These are phyloP conservation scores for Quadriops clusia DNA, from an alignment of 2,888 invertebrate species.

Conservation along the genomic window DNA sequence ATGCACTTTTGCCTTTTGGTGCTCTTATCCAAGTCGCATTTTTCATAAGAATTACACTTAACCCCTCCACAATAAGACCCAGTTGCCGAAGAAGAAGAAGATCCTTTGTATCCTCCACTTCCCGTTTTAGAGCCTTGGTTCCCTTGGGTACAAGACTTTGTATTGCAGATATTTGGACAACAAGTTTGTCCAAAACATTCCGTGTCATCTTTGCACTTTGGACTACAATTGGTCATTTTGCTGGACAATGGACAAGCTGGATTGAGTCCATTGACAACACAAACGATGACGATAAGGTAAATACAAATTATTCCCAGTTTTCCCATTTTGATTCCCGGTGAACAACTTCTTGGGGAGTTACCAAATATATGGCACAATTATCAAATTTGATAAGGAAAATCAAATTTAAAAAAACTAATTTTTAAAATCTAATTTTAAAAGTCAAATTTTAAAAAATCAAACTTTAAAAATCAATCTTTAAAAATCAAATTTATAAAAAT, in stretches of 20 bases:
- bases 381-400: no score
- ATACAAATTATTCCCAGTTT: no score
- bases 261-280: no score
- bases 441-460: no score
- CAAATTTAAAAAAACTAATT: no score
- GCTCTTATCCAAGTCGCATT: constrained; percentile 51
- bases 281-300: no score
- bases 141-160: constrained; percentile 48
- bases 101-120: constrained; percentile 33
- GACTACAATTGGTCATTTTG: constrained; percentile 53
- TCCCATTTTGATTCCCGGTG: no score
- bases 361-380: no score
- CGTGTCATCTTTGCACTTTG: constrained; percentile 54
- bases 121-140: constrained; percentile 22
- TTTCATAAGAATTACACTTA: constrained; percentile 55
- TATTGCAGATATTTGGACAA: constrained; percentile 58
- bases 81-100: constrained; percentile 34
- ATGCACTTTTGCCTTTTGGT: constrained; percentile 58
- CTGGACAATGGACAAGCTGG: constrained; percentile 51
- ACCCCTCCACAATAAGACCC: constrained; percentile 57
- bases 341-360: no score
- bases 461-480: no score
- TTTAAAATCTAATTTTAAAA: no score
- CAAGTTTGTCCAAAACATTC: constrained; percentile 55
- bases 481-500: no score